Evolutionary conservation across 2,888 invertebrate genomes (phyloP), one percentile per base, ranked within the genome.

Genomic region (Tiphia femorata): DNA sequence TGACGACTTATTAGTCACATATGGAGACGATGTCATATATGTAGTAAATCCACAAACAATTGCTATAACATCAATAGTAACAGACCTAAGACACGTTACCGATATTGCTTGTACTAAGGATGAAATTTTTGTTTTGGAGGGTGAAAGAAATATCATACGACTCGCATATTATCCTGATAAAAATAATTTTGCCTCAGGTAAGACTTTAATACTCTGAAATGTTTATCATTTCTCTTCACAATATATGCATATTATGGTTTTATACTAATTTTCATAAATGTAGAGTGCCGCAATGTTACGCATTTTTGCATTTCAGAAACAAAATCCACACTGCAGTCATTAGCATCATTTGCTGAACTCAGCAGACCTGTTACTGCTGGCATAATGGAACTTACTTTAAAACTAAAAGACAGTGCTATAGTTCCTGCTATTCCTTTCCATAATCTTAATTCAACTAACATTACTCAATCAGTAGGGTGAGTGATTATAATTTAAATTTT

Each of bases 71-170:
- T 78, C 82, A 8, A 69, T 79, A 6, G 64, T 83, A 19, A 76
- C 76, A 17, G 78, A 82, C 58, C 67, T 83, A 10, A 66, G 83
- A 33, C 76, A 70, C 8, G 73, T 83, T 17, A 80, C 78, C 12
- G 79, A 83, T 23, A 88, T 91, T 46, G 87, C 88, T 0, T 89
- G 89, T 66, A 85, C 86, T 70, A 88, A 88, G 77, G 90, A 90
- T 67, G 93, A 93, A 85, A 91, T 96, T 69, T 95, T 95, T 84
- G 86, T 96, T 43, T 84, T 96, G 72, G 93, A 94, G 80, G 93
- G 93, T 0, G 87, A 90, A 41, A 88, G 94, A 62, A 92, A 92
- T 73, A 84, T 96, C 59, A 84, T 95, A 48, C 87, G 96, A n/a
- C 87, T 96, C 42, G 90, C 92, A 29, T 89, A 88, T 67, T 84